Conservation (phyloP, 2,113 vertebrate species). For the Oncorhynchus kisutch region DNA sequence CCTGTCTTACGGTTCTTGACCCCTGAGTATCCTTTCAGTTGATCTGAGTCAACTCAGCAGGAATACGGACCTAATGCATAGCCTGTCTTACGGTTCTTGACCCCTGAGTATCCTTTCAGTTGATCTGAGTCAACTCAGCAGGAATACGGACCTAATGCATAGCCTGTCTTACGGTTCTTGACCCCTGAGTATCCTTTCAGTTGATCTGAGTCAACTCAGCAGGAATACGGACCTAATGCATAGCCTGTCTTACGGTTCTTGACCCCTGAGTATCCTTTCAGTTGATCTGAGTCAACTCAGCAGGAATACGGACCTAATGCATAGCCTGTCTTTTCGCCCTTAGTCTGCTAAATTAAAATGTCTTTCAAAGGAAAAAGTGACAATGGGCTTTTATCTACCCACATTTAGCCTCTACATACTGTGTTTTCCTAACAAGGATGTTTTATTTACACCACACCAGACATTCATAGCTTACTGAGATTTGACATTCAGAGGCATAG, state of each 20-base stretch:
- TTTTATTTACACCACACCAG: no score
- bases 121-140: no score
- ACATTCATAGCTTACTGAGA: not conserved
- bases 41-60: no score
- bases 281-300: conserved; percentile 41
- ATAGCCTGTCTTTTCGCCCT: conserved; percentile 5
- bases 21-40: no score
- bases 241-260: not conserved
- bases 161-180: no score
- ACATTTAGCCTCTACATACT: not conserved
- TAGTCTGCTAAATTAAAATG: conserved; percentile 1
- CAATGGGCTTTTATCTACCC: conserved; percentile 6
- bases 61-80: no score
- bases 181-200: conserved; percentile 31
- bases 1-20: conserved; percentile 1
- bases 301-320: not conserved
- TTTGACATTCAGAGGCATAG: not conserved
- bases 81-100: no score
- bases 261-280: conserved; percentile 28
- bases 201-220: conserved; percentile 39
- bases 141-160: no score
- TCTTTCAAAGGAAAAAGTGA: conserved; percentile 35
- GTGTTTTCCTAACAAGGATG: not conserved
- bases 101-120: no score
- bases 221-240: not conserved